Evolutionary conservation across 2,888 invertebrate species (phyloP).

Genomic region (Andrena marginata): DNA sequence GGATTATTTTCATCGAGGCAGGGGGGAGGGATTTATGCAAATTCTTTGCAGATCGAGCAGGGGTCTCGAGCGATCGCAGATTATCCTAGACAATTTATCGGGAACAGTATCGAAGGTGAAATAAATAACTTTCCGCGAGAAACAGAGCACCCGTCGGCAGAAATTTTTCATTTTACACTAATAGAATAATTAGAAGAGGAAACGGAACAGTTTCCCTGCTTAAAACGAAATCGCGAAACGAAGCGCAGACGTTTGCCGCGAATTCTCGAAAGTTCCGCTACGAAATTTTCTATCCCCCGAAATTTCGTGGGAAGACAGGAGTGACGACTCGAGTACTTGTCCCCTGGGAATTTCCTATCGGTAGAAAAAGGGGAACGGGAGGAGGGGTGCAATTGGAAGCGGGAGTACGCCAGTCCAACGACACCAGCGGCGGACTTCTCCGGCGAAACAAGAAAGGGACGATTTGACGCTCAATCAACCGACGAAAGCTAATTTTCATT

Average conservation of each 20-base stretch:
- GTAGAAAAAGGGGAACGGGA: slow-evolving; percentile 6
- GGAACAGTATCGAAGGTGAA: neutral
- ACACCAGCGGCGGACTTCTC: slow-evolving; percentile 77
- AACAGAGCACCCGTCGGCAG: too few species aligned
- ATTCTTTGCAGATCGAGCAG: slow-evolving; percentile 5
- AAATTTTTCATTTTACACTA: too few species aligned
- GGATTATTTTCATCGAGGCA: neutral
- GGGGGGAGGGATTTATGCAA: neutral
- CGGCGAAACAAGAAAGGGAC: slow-evolving; percentile 83
- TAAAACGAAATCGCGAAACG: neutral
- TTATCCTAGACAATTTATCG: neutral
- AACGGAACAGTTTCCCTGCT: too few species aligned
- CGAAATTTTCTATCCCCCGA: neutral
- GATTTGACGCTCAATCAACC: slow-evolving; percentile 85
- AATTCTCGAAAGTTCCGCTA: neutral
- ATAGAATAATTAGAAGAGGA: too few species aligned
- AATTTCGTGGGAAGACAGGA: slow-evolving; percentile 1
- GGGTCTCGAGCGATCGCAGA: neutral
- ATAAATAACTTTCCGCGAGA: neutral
- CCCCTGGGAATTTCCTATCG: slow-evolving; percentile 56
- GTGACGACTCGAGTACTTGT: slow-evolving; percentile 32
- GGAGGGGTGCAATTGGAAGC: slow-evolving; percentile 60
- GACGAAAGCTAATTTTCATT: slow-evolving; percentile 85
- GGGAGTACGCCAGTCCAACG: slow-evolving; percentile 78
- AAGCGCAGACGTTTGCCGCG: slow-evolving; percentile 1